Conservation (phyloP, 92 coral and sea anemone species). For the Epizoanthus illoricatus region DNA sequence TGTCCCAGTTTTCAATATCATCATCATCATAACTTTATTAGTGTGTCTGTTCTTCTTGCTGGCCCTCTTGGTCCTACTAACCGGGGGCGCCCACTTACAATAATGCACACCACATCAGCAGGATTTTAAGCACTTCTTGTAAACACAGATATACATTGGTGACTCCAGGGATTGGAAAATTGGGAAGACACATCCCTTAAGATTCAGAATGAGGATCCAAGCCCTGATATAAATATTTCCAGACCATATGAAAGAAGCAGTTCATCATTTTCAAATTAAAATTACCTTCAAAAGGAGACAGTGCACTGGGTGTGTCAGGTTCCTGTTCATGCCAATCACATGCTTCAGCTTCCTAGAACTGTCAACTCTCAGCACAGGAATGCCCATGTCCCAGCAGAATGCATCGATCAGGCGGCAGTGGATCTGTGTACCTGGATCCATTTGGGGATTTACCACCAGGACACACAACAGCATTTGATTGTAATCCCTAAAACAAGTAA, state of each 20-base stretch:
- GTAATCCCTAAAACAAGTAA: conserved; percentile 45
- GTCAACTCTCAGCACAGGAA: conserved; percentile 75
- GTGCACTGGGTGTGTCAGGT: conserved; percentile 54
- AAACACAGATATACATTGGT: no score
- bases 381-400: conserved; percentile 85
- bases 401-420: conserved; percentile 85
- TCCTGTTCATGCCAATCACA: conserved; percentile 48
- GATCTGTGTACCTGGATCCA: conserved; percentile 84
- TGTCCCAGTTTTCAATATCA: no score
- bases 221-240: no score
- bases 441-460: conserved; percentile 65
- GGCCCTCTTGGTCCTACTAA: no score
- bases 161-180: no score
- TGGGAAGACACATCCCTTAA: no score
- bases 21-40: no score
- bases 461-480: conserved; percentile 62
- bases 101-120: no score
- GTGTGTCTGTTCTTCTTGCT: no score
- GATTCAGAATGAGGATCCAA: no score
- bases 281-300: conserved; percentile 82
- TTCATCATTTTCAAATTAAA: not conserved
- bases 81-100: no score
- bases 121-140: no score
- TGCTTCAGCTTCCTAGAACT: conserved; percentile 65
- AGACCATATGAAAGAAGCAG: not conserved